Conservation (phyloP, 2,888 invertebrate species). For the Drosophila austrosaltans region DNA sequence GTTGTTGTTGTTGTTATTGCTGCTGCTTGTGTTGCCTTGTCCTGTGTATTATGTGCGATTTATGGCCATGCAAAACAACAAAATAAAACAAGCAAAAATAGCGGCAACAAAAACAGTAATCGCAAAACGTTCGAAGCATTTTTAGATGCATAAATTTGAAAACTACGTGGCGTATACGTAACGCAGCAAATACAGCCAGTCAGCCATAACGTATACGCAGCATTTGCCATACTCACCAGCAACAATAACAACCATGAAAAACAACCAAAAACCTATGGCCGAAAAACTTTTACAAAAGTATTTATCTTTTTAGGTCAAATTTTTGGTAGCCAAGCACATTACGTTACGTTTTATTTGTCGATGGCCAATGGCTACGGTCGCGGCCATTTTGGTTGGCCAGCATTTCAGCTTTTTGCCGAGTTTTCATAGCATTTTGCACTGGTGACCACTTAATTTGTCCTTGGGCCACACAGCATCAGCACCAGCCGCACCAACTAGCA, state of each 20-base stretch:
- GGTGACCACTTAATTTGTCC: slow-evolving; percentile 61
- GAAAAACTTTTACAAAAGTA: slow-evolving; percentile 52
- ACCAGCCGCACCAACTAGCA: slow-evolving; percentile 49
- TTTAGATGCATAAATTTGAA: slow-evolving; percentile 47
- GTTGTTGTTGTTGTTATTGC: slow-evolving; percentile 12
- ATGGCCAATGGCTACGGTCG: slow-evolving; percentile 46
- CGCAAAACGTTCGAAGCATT: slow-evolving; percentile 5
- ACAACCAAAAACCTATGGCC: slow-evolving; percentile 34
- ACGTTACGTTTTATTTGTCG: slow-evolving; percentile 48
- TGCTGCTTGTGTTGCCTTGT: slow-evolving; percentile 11
- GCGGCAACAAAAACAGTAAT: slow-evolving; percentile 7
- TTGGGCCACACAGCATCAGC: slow-evolving; percentile 40
- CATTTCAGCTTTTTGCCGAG: slow-evolving; percentile 36
- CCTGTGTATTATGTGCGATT: slow-evolving; percentile 32
- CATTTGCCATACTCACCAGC: slow-evolving; percentile 27
- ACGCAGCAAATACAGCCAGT: slow-evolving; percentile 43
- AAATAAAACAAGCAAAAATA: slow-evolving; percentile 5
- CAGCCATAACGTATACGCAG: slow-evolving; percentile 55
- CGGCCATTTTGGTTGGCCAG: slow-evolving; percentile 44
- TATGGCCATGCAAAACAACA: slow-evolving; percentile 41
- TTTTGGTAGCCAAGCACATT: slow-evolving; percentile 42
- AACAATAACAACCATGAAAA: slow-evolving; percentile 22
- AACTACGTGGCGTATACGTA: slow-evolving; percentile 52
- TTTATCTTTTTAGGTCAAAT: slow-evolving; percentile 73
- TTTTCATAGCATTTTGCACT: slow-evolving; percentile 43